Conservation (phyloP, 92 coral and sea anemone species). For the Ricordea florida region DNA sequence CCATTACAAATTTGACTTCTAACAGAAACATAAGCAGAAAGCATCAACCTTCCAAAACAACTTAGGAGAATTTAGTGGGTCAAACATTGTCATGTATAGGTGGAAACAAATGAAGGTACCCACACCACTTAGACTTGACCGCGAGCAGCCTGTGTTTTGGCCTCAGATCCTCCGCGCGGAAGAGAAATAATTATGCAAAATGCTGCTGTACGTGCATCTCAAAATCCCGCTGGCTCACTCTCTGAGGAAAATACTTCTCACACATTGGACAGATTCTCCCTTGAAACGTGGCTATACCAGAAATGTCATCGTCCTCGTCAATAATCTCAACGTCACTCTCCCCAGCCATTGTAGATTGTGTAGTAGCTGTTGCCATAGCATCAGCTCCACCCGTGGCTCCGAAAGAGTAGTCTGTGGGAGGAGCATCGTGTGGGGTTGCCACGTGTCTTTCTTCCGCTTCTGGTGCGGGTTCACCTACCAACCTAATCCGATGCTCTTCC, state of each 20-base stretch:
- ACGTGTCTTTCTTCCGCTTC: background rate
- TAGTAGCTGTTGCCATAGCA: background rate
- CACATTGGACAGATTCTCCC: conserved; percentile 76
- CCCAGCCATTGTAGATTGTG: conserved; percentile 13
- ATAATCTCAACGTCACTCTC: conserved; percentile 60
- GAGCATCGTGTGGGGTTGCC: too few relatives aligned
- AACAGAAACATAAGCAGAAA: too few relatives aligned
- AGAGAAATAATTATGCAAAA: conserved; percentile 51
- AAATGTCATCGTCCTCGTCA: conserved; percentile 47
- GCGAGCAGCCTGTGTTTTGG: too few relatives aligned
- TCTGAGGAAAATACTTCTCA: conserved; percentile 19
- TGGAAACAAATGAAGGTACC: too few relatives aligned
- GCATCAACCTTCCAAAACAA: too few relatives aligned
- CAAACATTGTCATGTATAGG: too few relatives aligned
- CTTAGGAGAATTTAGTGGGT: too few relatives aligned
- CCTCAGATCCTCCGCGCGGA: too few relatives aligned
- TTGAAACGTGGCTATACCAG: conserved; percentile 36
- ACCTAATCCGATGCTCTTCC: too few relatives aligned
- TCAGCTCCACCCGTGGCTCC: background rate
- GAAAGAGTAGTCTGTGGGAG: background rate
- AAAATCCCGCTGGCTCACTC: conserved; percentile 38
- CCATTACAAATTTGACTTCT: too few relatives aligned
- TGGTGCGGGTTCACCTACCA: too few relatives aligned
- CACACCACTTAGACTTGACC: too few relatives aligned
- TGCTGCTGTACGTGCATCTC: conserved; percentile 66